Base-by-base conservation (phyloP, 2,888 invertebrate genomes). In the Crepidodera aurea region DNA sequence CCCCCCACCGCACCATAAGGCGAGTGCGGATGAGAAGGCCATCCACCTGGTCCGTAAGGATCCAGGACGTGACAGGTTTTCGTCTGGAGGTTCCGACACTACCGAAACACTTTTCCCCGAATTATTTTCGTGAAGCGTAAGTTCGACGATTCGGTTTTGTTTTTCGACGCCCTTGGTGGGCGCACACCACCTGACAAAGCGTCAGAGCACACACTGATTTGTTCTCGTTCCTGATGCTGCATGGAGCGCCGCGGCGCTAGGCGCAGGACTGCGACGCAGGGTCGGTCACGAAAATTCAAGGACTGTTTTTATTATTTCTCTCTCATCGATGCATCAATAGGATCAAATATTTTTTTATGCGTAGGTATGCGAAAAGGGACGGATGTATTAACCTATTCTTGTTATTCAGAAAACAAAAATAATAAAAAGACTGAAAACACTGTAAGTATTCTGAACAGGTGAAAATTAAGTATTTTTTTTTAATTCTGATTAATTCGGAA, bases 41-140 rank as follows among this genome's bases (percentile, higher is more conserved):
- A 79, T 80, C 83, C 83, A 74, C 79, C 80, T 71, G 80, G 78
- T 75, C 81, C 81, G 76, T 83, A 82, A 68, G 83, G 83, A 81
- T 84, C 83, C 84, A 83, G 83, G 74, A 72, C 73, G 71, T 40
- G 7, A 40, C 16, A 16, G 40, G 1, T 7, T 2, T 16, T 6
- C 40, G 16, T 18, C 16, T 13, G 37, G 10, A 7, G 37, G 5
- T 2, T 37, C 5, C 37, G 2, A 18, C 40, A 40, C 40, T 16
- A 18, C 16, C 57, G 34, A 32, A 44, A 40, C 55, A 50, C 64
- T n/a, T n/a, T n/a, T n/a, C n/a, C n/a, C n/a, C n/a, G n/a, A n/a
- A n/a, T n/a, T n/a, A n/a, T n/a, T n/a, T n/a, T n/a, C n/a, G n/a
- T n/a, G n/a, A n/a, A n/a, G 12, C 37, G 37, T 37, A 29, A 29